Conservation (phyloP, 2,113 vertebrate species). For the Brachypteracias leptosomus region DNA sequence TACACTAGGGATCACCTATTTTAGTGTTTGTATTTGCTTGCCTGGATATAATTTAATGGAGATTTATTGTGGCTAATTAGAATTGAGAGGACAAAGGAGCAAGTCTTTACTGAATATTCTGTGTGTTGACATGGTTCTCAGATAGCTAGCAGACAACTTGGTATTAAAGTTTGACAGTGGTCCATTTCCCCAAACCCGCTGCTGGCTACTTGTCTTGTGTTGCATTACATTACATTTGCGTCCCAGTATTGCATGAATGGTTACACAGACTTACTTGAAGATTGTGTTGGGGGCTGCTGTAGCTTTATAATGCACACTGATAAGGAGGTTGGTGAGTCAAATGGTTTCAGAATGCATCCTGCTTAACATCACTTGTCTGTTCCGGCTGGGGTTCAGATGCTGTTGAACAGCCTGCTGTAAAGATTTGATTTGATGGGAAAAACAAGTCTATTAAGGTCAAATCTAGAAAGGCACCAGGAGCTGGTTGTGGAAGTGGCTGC, state of each 20-base stretch:
- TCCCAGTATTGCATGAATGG: neutral
- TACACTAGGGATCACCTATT: neutral
- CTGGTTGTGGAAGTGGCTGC: neutral
- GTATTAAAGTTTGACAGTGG: neutral
- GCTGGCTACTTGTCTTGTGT: neutral
- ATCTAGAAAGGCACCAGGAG: neutral
- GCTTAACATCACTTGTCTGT: neutral
- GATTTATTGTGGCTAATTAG: neutral
- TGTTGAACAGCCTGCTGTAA: neutral
- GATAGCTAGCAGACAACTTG: neutral
- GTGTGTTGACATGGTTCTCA: neutral
- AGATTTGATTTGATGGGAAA: neutral
- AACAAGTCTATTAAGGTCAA: neutral
- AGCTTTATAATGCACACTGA: neutral
- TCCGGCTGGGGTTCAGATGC: neutral
- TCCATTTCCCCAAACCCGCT: neutral
- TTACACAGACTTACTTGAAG: neutral
- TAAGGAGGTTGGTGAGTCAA: neutral
- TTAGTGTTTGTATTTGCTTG: neutral
- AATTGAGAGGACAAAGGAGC: neutral
- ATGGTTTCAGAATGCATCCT: neutral
- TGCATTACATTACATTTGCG: fast-evolving
- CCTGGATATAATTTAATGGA: neutral
- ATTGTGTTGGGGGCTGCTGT: neutral
- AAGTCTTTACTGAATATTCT: neutral